Evolutionary conservation across 2,888 invertebrate genomes (phyloP).

Genomic region (Netelia fuscicornis): DNA sequence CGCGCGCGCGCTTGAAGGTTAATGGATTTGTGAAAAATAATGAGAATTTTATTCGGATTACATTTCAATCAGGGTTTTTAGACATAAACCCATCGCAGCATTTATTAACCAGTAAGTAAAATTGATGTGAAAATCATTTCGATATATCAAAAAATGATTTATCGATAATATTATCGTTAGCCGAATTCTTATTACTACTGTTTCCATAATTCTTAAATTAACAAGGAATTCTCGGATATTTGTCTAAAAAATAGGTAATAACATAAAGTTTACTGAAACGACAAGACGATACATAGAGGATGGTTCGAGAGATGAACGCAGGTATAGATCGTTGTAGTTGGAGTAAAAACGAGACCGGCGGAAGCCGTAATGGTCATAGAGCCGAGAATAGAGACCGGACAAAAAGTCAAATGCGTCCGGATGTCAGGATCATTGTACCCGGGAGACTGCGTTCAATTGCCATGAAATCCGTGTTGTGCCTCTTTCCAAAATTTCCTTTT

Average conservation of each 20-base stretch:
- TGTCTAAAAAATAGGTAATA: conserved; percentile 7
- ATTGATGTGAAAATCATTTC: not conserved
- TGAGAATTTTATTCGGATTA: not conserved
- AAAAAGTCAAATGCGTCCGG: conserved; percentile 82
- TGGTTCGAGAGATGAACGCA: not conserved
- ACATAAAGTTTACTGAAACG: conserved; percentile 38
- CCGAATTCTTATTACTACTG: not conserved
- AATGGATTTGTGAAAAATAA: not conserved
- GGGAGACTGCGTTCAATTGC: conserved; percentile 78
- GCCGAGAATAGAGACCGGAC: conserved; percentile 69
- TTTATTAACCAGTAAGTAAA: not conserved
- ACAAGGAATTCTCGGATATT: not conserved
- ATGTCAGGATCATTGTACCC: conserved; percentile 76
- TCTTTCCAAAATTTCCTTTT: conserved; percentile 79
- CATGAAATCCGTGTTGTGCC: conserved; percentile 84
- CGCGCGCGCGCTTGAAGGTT: fast-evolving
- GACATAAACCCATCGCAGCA: not conserved
- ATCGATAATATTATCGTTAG: not conserved
- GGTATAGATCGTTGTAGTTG: conserved; percentile 2
- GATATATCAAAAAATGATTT: not conserved
- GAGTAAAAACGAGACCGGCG: conserved; percentile 72
- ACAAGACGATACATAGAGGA: not conserved
- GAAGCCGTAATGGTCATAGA: conserved; percentile 75
- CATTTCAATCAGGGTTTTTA: not conserved
- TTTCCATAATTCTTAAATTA: not conserved